Percentiles rank a stretch among this genome's conserved stretches.
These are phyloP conservation scores for Thaumetopoea pityocampa DNA, from an alignment of 1,140 invertebrate genomes.

Conservation along the genomic window DNA sequence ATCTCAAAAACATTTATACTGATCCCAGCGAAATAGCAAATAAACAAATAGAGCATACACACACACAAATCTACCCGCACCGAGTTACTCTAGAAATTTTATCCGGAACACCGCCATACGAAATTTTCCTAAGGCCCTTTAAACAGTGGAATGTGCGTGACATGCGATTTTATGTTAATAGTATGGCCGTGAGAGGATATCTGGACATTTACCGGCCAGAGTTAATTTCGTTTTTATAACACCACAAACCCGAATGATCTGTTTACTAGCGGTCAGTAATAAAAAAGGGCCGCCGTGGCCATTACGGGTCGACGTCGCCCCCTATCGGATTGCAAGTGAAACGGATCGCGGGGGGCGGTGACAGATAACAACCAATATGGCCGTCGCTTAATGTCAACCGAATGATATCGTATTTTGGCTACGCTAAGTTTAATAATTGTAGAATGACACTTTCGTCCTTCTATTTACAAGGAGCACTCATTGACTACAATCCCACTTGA, in stretches of 20 bases:
- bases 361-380: conserved; percentile 71
- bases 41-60: too few species aligned
- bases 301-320: conserved; percentile 67
- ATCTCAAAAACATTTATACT: too few species aligned
- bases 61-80: too few species aligned
- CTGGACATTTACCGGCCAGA: conserved; percentile 59
- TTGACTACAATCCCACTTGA: too few species aligned
- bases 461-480: too few species aligned
- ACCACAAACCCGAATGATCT: conserved; percentile 75
- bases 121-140: conserved; percentile 26
- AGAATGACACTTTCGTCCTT: too few species aligned
- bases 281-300: conserved; percentile 71
- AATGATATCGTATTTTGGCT: conserved; percentile 54
- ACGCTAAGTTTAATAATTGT: too few species aligned
- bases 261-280: conserved; percentile 75
- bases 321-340: conserved; percentile 73
- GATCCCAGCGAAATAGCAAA: too few species aligned
- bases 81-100: conserved; percentile 9
- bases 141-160: conserved; percentile 37
- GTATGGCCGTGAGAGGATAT: conserved; percentile 45
- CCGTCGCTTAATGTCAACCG: conserved; percentile 58
- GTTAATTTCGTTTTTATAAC: conserved; percentile 75
- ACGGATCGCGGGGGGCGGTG: conserved; percentile 65
- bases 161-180: conserved; percentile 51
- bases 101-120: conserved; percentile 12